phyloP scores from a whole-genome alignment of 2,113 vertebrate species.

The Orcinus orca region DNA sequence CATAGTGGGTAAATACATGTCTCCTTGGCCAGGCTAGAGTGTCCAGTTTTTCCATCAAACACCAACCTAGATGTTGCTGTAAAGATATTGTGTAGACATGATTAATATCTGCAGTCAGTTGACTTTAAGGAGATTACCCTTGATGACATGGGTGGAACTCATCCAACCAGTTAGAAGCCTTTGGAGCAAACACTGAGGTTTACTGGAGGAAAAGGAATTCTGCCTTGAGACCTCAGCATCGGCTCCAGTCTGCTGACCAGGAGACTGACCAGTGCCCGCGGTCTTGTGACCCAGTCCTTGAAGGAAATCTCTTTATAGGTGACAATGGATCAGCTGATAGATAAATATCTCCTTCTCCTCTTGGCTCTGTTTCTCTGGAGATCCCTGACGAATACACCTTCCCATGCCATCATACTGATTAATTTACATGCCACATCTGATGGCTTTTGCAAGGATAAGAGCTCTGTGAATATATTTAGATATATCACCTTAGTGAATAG shows the following conservation, averaged over 20 bases:
- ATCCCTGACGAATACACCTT: neutral
- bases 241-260: neutral
- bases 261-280: neutral
- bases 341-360: neutral
- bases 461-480: neutral
- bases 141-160: neutral
- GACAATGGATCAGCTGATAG: fast-evolving
- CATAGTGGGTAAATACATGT: fast-evolving
- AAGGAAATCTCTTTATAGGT: neutral
- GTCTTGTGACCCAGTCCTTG: neutral
- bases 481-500: fast-evolving
- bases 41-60: too few species aligned
- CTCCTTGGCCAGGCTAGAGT: fast-evolving
- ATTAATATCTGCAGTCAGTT: neutral
- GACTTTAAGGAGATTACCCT: neutral
- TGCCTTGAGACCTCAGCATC: neutral
- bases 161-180: neutral
- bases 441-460: neutral
- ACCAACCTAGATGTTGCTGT: neutral
- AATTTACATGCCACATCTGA: neutral
- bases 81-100: neutral
- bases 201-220: neutral
- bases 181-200: neutral
- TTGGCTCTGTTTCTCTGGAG: neutral
- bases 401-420: too few species aligned